A percentile compares a stretch with the other conserved stretches of the same genome.
Conservation (phyloP, 2,797 vertebrate species). For the Scleropages formosus region DNA sequence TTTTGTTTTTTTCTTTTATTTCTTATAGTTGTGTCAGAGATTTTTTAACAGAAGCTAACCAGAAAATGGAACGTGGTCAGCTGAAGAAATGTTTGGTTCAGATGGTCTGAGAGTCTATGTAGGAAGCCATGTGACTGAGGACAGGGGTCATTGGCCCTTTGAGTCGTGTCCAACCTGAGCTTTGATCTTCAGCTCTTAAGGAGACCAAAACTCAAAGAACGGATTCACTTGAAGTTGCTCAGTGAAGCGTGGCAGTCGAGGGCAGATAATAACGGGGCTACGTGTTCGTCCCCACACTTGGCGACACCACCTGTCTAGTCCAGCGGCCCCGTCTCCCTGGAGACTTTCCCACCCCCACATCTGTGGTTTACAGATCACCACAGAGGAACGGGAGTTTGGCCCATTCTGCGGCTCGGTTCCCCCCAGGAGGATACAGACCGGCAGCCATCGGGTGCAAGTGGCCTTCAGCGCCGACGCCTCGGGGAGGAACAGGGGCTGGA, state of each 20-base stretch:
- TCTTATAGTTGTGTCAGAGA: too few relatives aligned
- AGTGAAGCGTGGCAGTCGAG: conserved; percentile 37
- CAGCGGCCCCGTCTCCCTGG: conserved; percentile 37
- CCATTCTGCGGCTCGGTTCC: conserved; percentile 70
- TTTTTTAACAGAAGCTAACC: too few relatives aligned
- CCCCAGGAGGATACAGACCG: conserved; percentile 69
- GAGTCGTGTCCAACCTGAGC: neutral
- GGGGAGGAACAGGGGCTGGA: conserved; percentile 78
- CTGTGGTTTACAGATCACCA: conserved; percentile 38
- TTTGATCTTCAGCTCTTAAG: neutral
- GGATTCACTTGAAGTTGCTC: conserved; percentile 32
- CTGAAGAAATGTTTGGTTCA: too few relatives aligned
- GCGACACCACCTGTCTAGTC: conserved; percentile 46
- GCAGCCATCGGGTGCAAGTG: conserved; percentile 65
- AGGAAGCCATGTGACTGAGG: too few relatives aligned
- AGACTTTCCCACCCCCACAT: conserved; percentile 40
- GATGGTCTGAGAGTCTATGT: too few relatives aligned
- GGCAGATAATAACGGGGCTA: conserved; percentile 54
- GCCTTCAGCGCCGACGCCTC: conserved; percentile 66
- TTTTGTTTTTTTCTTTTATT: too few relatives aligned
- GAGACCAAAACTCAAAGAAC: neutral
- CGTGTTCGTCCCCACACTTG: conserved; percentile 70
- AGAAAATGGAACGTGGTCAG: too few relatives aligned
- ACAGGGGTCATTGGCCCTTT: too few relatives aligned
- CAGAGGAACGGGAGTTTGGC: conserved; percentile 62